phyloP scores from a whole-genome alignment of 2,113 vertebrate genomes.

The Globicephala melas region DNA sequence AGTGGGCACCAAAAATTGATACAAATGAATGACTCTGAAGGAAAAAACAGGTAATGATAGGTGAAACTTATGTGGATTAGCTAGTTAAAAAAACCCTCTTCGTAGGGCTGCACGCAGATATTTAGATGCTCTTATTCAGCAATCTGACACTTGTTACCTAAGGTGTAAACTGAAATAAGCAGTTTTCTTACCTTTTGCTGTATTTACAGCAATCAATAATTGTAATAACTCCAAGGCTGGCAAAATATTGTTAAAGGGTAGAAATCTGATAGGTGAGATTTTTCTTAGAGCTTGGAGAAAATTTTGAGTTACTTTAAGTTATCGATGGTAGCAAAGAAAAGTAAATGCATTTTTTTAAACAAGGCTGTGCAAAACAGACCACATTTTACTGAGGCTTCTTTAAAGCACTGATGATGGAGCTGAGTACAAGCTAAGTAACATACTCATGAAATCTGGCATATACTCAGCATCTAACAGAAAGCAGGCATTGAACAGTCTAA shows the following conservation, averaged over 20 bases:
- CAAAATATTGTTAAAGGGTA: constrained; percentile 47
- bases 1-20: constrained; percentile 28
- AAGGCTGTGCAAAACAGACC: neutral
- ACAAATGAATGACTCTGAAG: neutral
- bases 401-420: neutral
- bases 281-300: constrained; percentile 52
- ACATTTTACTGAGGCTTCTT: constrained; percentile 3
- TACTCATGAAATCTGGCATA: neutral
- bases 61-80: neutral
- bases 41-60: neutral
- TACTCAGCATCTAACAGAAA: neutral
- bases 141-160: constrained; percentile 6
- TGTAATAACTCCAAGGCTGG: constrained; percentile 11
- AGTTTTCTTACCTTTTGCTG: constrained; percentile 30
- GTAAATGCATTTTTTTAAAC: neutral
- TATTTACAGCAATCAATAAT: constrained; percentile 48
- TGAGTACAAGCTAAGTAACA: neutral
- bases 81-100: neutral
- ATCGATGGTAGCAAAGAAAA: constrained; percentile 4
- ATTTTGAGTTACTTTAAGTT: constrained; percentile 54
- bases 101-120: neutral
- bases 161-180: constrained; percentile 43
- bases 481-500: neutral
- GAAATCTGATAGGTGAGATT: constrained; percentile 39
- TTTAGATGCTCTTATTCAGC: constrained; percentile 16